Evolutionary conservation across 2,797 vertebrate species (phyloP).

Genomic region (Octomys mimax): DNA sequence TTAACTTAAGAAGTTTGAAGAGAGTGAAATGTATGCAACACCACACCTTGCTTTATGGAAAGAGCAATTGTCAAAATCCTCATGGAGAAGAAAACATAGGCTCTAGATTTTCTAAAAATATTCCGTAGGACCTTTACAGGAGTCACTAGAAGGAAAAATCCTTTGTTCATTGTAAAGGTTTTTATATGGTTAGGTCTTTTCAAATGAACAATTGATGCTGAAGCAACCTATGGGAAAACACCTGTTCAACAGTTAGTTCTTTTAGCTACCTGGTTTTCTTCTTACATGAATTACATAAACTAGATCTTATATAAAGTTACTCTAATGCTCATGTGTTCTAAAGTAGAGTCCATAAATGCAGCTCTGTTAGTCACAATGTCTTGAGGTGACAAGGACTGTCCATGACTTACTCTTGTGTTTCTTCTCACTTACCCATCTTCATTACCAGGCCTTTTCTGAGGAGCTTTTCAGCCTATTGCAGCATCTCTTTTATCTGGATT

Average conservation of each 20-base stretch:
- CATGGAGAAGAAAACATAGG: neutral
- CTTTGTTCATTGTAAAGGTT: slow-evolving; percentile 17
- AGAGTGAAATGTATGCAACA: neutral
- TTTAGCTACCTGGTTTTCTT: slow-evolving; percentile 14
- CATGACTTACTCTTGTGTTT: neutral
- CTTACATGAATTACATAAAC: neutral
- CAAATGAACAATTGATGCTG: neutral
- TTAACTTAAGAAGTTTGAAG: slow-evolving; percentile 33
- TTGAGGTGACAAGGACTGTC: neutral
- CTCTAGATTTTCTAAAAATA: neutral
- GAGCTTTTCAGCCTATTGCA: neutral
- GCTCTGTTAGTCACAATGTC: neutral
- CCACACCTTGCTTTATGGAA: neutral
- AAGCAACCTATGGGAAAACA: neutral
- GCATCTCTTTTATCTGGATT: neutral
- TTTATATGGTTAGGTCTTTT: neutral
- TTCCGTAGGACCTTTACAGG: neutral
- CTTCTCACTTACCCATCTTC: neutral
- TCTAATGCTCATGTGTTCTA: neutral
- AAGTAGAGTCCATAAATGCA: neutral
- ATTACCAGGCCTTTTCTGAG: neutral
- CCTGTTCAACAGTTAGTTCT: neutral
- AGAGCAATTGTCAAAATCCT: slow-evolving; percentile 29
- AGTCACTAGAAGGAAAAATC: neutral
- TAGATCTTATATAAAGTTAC: neutral